phyloP scores from a whole-genome alignment of 2,888 invertebrate species.

The Asteroscopus sphinx region DNA sequence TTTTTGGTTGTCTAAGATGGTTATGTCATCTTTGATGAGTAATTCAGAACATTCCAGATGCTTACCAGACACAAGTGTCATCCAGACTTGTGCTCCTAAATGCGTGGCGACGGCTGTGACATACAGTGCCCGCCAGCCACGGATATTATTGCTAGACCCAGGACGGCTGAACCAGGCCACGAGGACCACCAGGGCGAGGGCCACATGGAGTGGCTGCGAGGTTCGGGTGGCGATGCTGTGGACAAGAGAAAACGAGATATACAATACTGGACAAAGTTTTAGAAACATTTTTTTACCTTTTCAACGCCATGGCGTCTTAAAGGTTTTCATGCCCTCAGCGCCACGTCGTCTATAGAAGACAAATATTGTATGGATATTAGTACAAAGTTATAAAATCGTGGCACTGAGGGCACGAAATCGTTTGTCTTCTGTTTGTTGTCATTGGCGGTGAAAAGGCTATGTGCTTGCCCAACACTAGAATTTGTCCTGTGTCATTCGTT shows the following conservation, averaged over 20 bases:
- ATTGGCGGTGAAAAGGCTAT: too few species aligned
- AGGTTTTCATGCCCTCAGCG: too few species aligned
- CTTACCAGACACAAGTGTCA: slow-evolving; percentile 96
- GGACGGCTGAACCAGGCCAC: slow-evolving; percentile 76
- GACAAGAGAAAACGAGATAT: slow-evolving; percentile 58
- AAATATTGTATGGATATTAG: too few species aligned
- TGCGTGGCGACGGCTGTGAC: slow-evolving; percentile 94
- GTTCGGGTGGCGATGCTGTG: slow-evolving; percentile 92
- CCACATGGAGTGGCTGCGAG: slow-evolving; percentile 93
- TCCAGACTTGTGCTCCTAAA: slow-evolving; percentile 97
- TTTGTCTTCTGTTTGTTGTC: too few species aligned
- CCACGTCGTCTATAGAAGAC: too few species aligned
- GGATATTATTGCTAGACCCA: slow-evolving; percentile 68
- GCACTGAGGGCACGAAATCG: too few species aligned
- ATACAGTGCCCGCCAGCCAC: slow-evolving; percentile 92
- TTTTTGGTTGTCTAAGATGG: neutral
- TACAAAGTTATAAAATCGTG: too few species aligned
- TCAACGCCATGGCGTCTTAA: too few species aligned
- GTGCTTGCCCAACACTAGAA: too few species aligned
- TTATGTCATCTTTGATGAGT: neutral
- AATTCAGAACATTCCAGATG: slow-evolving; percentile 7
- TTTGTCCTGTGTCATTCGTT: too few species aligned
- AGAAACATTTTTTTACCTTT: too few species aligned
- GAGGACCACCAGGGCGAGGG: slow-evolving; percentile 91
- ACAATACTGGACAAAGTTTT: slow-evolving; percentile 16